Evolutionary conservation across 2,113 vertebrate genomes (phyloP), one percentile per base, ranked within the genome.

Genomic region (Camelus bactrianus): DNA sequence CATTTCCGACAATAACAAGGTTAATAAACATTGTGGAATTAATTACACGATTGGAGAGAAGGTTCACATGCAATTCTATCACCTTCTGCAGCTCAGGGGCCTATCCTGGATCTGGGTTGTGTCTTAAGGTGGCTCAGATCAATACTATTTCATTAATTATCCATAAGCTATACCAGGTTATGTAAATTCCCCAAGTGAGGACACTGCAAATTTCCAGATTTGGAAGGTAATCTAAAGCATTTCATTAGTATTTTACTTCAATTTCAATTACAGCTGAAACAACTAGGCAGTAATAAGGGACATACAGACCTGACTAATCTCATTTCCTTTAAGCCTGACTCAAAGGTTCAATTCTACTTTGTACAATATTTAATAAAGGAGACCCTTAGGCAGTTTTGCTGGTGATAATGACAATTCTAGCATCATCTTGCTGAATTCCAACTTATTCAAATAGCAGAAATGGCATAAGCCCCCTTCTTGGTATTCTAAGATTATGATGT

Each of bases 1-100:
- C 94, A 98, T 98, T 97, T 98, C 96, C 96, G 97, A 98, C 81
- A 97, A 97, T 96, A 96, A 97, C 1, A 96, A 98, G 98, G 98
- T 99, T 98, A 98, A 96, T 98, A 98, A 90, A 98, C 86, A 77
- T 35, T 35, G 95, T 4, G 97, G 81, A 95, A 98, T 94, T 91
- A 98, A 98, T 94, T 88, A 96, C 65, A 73, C 91, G 93, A 77
- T 58, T 91, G 42, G 9, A 22, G 60, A 77, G 56, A 96, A 96
- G 77, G 93, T 46, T 97, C 97, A 92, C 98, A 95, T 98, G 98
- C 97, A 97, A 75, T 56, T 96, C 19, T 4, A 88, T 62, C 60
- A 65, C 30, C 35, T 84, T 46, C 14, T 92, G 16, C 30, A 93
- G 62, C 11, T 91, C 65, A 93, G 76, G 16, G 9, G 13, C 32